Conservation (phyloP, 2,797 vertebrate genomes). For the Onychomys leucogaster region DNA sequence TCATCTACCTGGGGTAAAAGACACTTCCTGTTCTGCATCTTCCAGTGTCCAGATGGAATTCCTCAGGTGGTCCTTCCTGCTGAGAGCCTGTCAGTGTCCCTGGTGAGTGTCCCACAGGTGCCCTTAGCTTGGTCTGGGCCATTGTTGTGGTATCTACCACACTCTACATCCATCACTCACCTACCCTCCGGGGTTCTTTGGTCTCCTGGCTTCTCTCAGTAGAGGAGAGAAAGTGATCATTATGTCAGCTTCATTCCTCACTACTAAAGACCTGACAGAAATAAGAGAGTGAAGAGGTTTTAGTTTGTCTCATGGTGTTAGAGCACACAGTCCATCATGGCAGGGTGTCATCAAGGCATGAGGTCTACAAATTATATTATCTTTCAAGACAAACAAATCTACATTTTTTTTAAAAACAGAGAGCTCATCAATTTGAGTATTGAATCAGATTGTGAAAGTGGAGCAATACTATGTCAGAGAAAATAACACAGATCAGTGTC, state of each 20-base stretch:
- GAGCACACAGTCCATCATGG: too few species aligned
- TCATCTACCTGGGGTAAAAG: rapidly evolving
- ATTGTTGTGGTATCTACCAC: not conserved
- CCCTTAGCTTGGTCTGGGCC: not conserved
- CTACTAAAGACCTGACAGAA: not conserved
- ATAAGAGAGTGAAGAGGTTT: not conserved
- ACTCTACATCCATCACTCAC: not conserved
- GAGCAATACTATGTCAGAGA: not conserved
- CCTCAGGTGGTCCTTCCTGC: not conserved
- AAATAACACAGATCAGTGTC: not conserved
- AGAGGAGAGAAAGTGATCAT: not conserved
- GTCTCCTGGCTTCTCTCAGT: not conserved
- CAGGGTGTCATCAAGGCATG: rapidly evolving
- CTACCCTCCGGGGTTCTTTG: not conserved
- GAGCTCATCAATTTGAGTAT: not conserved
- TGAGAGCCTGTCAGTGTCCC: not conserved
- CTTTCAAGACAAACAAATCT: not conserved
- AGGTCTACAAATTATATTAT: not conserved
- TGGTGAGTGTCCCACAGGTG: not conserved
- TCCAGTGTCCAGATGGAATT: not conserved
- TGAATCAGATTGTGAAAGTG: not conserved
- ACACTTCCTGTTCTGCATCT: not conserved
- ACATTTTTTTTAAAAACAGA: not conserved
- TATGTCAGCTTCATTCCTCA: not conserved
- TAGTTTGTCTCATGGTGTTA: not conserved